Percentiles rank a stretch among this genome's conserved stretches.
Conservation (phyloP, 2,888 invertebrate species). For the Latrodectus hesperus region DNA sequence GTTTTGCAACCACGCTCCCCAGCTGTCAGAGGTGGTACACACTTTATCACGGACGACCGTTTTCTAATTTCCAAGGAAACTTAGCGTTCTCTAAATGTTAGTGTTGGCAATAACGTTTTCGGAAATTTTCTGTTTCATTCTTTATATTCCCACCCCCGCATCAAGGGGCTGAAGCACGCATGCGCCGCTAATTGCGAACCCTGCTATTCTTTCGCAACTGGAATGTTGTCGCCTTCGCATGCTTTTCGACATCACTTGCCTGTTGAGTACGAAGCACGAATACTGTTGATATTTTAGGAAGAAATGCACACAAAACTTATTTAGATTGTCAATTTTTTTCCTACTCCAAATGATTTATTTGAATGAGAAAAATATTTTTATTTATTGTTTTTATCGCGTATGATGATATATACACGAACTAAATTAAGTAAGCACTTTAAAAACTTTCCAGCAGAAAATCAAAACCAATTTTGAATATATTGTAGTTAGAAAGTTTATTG, state of each 20-base stretch:
- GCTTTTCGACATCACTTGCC: not conserved
- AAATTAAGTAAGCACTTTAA: no score
- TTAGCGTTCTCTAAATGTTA: constrained; percentile 49
- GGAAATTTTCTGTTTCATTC: constrained; percentile 42
- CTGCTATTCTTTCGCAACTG: constrained; percentile 7
- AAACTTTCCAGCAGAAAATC: no score
- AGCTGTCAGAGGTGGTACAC: constrained; percentile 44
- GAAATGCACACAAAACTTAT: no score
- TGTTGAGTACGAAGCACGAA: not conserved
- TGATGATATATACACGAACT: no score
- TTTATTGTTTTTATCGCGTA: no score
- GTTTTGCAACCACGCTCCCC: constrained; percentile 61
- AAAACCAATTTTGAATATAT: no score
- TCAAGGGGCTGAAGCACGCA: constrained; percentile 19
- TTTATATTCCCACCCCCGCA: not conserved
- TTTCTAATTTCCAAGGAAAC: constrained; percentile 45
- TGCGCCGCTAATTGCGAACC: constrained; percentile 62
- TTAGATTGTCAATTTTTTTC: no score
- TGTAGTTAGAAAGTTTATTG: no score
- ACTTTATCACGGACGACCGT: not conserved
- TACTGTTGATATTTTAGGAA: no score
- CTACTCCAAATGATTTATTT: no score
- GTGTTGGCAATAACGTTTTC: constrained; percentile 57
- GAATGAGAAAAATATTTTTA: no score
- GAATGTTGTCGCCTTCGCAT: constrained; percentile 42